Percentiles rank a stretch among this genome's conserved stretches.
Conservation (phyloP, 2,888 invertebrate species). For the Parnassius mnemosyne region DNA sequence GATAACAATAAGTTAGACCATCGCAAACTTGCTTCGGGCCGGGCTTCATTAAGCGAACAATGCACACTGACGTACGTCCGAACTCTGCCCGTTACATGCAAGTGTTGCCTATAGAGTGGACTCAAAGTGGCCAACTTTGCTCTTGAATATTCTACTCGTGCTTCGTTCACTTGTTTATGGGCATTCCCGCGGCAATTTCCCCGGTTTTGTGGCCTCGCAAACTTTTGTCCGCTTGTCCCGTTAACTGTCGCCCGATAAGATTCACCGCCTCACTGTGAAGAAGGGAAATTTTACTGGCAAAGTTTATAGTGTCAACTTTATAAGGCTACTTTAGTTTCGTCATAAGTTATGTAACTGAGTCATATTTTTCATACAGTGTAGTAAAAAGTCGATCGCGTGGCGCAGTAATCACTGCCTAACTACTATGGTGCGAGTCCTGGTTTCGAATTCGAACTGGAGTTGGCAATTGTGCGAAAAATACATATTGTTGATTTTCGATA, state of each 20-base stretch:
- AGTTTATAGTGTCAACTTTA: conserved; percentile 33
- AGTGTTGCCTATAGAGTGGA: conserved; percentile 62
- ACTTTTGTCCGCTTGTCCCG: conserved; percentile 60
- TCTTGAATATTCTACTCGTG: conserved; percentile 72
- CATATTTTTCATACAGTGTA: conserved; percentile 8
- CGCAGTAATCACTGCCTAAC: no score
- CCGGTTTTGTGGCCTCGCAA: conserved; percentile 64
- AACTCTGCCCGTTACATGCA: conserved; percentile 71
- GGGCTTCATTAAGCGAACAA: conserved; percentile 75
- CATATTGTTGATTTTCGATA: no score
- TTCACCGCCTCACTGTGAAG: conserved; percentile 47
- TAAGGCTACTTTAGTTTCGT: conserved; percentile 25
- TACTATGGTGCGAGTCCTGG: no score
- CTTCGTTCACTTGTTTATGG: conserved; percentile 66
- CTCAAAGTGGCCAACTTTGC: conserved; percentile 68
- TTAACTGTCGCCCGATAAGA: conserved; percentile 60
- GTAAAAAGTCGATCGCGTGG: no score
- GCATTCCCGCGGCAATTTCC: conserved; percentile 50
- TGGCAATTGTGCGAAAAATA: no score
- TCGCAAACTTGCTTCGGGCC: conserved; percentile 57
- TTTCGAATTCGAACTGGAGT: no score
- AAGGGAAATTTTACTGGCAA: conserved; percentile 33
- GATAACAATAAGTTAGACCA: conserved; percentile 66
- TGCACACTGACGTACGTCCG: conserved; percentile 66
- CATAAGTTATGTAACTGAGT: conserved; percentile 27